Percentiles rank a stretch among this genome's conserved stretches.
phyloP scores from a whole-genome alignment of 2,797 vertebrate species.

The Sebastes matsubarae region DNA sequence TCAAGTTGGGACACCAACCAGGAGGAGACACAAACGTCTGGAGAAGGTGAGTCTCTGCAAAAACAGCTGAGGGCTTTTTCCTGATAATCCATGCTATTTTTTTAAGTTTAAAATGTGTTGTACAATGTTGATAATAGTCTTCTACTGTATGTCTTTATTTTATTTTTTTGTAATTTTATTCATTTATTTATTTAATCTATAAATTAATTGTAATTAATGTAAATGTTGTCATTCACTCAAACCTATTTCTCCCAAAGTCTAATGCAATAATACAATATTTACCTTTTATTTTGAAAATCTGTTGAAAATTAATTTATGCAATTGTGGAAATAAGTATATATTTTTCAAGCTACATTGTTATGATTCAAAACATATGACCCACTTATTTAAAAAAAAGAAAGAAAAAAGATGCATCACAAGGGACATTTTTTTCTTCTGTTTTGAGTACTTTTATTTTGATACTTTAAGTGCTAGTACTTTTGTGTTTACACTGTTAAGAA shows the following conservation, averaged over 20 bases:
- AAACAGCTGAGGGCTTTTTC: background rate
- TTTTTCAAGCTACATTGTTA: background rate
- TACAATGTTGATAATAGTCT: background rate
- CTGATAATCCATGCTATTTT: background rate
- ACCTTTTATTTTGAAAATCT: background rate
- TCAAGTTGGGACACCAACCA: background rate
- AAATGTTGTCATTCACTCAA: background rate
- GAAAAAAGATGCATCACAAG: background rate
- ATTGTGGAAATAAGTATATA: background rate
- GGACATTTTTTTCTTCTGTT: background rate
- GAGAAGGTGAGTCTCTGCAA: conserved; percentile 54
- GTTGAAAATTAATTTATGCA: background rate
- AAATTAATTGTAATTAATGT: background rate
- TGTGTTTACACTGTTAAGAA: background rate
- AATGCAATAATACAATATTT: background rate
- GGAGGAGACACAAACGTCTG: background rate
- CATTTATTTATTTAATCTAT: background rate
- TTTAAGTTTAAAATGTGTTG: background rate
- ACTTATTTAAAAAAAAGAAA: background rate
- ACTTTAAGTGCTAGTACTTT: background rate
- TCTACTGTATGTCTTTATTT: background rate
- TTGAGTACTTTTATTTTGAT: background rate
- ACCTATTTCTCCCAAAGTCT: background rate
- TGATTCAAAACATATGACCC: background rate
- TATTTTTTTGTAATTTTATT: background rate